Conservation (phyloP, 2,888 invertebrate genomes). For the Cerastis leucographa region DNA sequence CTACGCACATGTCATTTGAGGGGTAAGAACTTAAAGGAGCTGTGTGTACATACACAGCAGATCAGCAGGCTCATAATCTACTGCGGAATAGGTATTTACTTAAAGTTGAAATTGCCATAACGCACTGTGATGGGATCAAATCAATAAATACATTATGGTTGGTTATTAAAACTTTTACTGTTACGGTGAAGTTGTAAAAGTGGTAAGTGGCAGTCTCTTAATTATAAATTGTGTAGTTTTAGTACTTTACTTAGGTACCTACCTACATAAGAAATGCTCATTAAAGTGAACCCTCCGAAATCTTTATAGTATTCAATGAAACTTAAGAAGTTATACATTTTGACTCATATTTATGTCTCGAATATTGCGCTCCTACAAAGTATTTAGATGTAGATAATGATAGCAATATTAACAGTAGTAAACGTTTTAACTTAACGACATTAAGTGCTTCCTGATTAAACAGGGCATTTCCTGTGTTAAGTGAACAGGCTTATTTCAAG, state of each 20-base stretch:
- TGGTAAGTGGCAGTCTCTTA: background rate
- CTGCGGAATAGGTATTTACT: background rate
- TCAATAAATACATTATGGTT: constrained; percentile 12
- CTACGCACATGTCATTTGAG: too few relatives aligned
- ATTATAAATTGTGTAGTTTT: background rate
- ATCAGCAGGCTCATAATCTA: too few relatives aligned
- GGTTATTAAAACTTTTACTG: constrained; percentile 2
- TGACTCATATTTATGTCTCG: background rate
- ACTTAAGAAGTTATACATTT: background rate
- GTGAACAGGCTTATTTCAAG: constrained; percentile 53
- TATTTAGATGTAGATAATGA: constrained; percentile 26
- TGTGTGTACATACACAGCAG: background rate
- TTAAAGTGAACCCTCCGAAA: background rate
- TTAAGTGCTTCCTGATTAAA: constrained; percentile 80
- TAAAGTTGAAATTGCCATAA: background rate
- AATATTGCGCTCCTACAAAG: constrained; percentile 10
- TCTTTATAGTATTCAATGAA: background rate
- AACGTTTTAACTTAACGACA: constrained; percentile 60
- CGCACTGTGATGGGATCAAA: constrained; percentile 5
- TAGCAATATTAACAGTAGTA: constrained; percentile 36
- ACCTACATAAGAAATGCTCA: background rate
- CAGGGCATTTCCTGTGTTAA: constrained; percentile 74
- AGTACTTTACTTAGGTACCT: background rate
- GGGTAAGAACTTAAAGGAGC: too few relatives aligned
- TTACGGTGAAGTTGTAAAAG: background rate